Conservation (phyloP, 23 tunicate species). For the Botrylloides violaceus region DNA sequence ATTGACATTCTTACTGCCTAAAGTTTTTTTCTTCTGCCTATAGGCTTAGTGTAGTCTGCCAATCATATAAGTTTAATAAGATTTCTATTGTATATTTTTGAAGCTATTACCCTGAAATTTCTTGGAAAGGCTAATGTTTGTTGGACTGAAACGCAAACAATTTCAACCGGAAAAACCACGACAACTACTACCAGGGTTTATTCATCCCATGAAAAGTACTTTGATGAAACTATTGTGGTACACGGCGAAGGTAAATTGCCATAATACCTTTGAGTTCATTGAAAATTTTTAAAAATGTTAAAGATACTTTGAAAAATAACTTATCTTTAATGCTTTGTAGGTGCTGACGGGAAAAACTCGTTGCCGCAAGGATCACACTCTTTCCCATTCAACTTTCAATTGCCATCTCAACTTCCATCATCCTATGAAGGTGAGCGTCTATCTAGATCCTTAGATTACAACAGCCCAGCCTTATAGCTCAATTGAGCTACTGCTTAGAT, state of each 20-base stretch:
- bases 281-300: not conserved
- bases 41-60: too few species aligned
- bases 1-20: too few species aligned
- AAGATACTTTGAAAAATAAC: not conserved
- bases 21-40: too few species aligned
- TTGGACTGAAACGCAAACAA: constrained; percentile 42
- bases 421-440: constrained; percentile 46
- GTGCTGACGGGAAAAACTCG: constrained; percentile 6
- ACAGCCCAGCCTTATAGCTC: too few species aligned
- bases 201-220: constrained; percentile 30
- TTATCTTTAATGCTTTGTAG: not conserved
- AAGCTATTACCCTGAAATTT: constrained; percentile 42
- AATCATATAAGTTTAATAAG: not conserved
- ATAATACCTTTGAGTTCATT: too few species aligned
- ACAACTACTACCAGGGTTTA: constrained; percentile 21
- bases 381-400: constrained; percentile 49
- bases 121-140: constrained; percentile 47
- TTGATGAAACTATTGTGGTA: constrained; percentile 25
- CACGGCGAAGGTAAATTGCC: constrained; percentile 34
- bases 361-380: constrained; percentile 35
- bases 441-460: not conserved
- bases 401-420: constrained; percentile 38
- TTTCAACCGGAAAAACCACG: constrained; percentile 17
- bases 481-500: too few species aligned
- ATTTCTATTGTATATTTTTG: not conserved